Base-by-base conservation (phyloP, 1,140 invertebrate genomes). In the Oncopeltus fasciatus region DNA sequence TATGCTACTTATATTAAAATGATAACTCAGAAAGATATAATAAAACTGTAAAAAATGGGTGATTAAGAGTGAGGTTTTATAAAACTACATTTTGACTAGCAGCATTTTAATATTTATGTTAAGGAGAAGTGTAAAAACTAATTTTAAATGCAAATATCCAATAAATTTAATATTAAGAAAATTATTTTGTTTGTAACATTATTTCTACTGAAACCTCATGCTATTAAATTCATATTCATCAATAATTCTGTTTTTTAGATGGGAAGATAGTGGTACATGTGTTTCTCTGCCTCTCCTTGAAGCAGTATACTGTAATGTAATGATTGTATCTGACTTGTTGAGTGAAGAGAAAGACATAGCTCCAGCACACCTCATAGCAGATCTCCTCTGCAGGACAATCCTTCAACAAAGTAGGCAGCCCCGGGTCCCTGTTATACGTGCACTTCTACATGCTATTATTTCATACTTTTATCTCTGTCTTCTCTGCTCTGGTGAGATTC, bases 381-480 rank as follows among this genome's bases (percentile, higher is more conserved):
- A 59, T 26, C 21, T 65, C 2, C 29, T 67, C 8, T 46, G 58
- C 1, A 60, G 43, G 44, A 14, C 65, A 4, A 38, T 66, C n/a
- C n/a, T 57, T 24, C 46, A 49, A 44, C 14, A 16, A 16, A 62
- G 38, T 28, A 24, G 28, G 21, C 47, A 9, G 29, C 29, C 26
- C 2, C 28, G 44, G 51, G 44, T 80, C 46, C 72, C 77, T 67
- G 72, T 78, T 5, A 72, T 72, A 46, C 64, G 85, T 28, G 86
- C 84, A 71, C 72, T 87, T 3, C 81, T 84, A 0, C 78, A 82
- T 65, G 80, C 84, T 0, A 80, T 81, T 21, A 81, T 87, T 1
- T 80, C 83, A 67, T 88, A 88, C 72, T 88, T 88, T 70, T 90
- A 87, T 72, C 77, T 81, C 43, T 86, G 83, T 65, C 77, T 87